These are phyloP conservation scores for Rallus limicola DNA, from an alignment of 2,113 vertebrate genomes.

Conservation along the genomic window DNA sequence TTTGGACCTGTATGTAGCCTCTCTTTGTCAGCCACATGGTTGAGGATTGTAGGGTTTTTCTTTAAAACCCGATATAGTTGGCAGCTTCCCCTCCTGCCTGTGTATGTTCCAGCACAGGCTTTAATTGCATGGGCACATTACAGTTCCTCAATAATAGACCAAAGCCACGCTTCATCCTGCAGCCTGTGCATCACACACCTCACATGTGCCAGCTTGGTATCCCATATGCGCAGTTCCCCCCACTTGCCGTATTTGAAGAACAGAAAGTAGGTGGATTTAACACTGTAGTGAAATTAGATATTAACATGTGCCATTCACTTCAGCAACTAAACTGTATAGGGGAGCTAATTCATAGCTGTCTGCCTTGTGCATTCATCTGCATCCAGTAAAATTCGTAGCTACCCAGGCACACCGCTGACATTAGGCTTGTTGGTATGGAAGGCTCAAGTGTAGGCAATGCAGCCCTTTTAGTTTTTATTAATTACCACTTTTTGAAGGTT, in stretches of 20 bases:
- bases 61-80: neutral
- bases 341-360: neutral
- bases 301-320: neutral
- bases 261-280: slow-evolving; percentile 48
- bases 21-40: neutral
- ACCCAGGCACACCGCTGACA: neutral
- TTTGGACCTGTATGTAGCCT: neutral
- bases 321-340: neutral
- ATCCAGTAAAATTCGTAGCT: neutral
- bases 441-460: neutral
- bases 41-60: neutral
- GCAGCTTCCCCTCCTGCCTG: neutral
- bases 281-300: neutral
- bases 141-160: neutral
- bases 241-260: neutral
- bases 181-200: neutral
- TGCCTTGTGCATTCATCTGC: neutral
- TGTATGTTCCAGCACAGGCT: neutral
- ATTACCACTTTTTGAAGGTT: neutral
- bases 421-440: neutral
- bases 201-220: neutral
- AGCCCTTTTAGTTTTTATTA: neutral
- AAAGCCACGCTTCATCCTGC: neutral
- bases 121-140: neutral
- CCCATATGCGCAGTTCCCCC: neutral